phyloP scores from a whole-genome alignment of 2,888 invertebrate genomes.

The Thera obeliscata region DNA sequence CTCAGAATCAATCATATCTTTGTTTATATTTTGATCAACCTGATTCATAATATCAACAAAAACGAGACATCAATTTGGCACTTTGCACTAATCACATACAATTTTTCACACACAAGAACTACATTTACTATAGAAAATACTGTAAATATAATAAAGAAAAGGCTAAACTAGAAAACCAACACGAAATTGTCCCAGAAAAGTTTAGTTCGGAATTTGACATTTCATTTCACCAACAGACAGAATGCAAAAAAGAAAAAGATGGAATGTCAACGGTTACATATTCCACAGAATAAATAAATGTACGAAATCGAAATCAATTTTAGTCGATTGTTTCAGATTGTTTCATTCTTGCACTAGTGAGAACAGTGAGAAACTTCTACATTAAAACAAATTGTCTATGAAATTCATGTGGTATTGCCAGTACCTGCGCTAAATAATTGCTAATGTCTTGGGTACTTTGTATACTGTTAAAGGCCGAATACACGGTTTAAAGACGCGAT shows the following conservation, averaged over 20 bases:
- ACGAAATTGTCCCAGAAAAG: conserved; percentile 73
- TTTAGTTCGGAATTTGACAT: conserved; percentile 81
- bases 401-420: no score
- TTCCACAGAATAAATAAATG: no score
- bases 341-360: no score
- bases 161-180: conserved; percentile 69
- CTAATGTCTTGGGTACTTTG: no score
- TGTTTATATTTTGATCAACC: conserved; percentile 83
- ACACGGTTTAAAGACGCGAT: no score
- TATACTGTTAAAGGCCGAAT: no score
- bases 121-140: conserved; percentile 69
- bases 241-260: conserved; percentile 56
- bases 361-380: no score
- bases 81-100: conserved; percentile 71
- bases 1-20: conserved; percentile 82
- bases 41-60: conserved; percentile 75
- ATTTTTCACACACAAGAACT: conserved; percentile 65
- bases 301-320: conserved; percentile 33
- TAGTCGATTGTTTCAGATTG: no score
- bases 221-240: conserved; percentile 56
- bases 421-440: no score
- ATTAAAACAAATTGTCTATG: no score
- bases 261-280: conserved; percentile 30
- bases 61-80: conserved; percentile 81
- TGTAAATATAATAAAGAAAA: conserved; percentile 72